phyloP scores from a whole-genome alignment of 2,888 invertebrate species.

The Archips xylosteana region DNA sequence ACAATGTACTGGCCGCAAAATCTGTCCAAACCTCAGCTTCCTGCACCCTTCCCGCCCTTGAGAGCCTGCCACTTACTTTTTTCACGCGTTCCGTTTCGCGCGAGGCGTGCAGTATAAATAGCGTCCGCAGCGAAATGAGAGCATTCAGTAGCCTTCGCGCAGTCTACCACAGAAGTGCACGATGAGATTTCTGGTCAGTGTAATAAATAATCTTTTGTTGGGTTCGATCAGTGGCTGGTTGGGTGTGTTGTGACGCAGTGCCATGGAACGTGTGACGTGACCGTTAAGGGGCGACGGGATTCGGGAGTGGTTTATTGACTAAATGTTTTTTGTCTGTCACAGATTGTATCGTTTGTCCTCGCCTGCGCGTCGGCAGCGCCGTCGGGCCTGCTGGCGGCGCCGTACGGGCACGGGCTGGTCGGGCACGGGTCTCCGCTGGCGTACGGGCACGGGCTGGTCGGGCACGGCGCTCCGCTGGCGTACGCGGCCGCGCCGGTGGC shows the following conservation, averaged over 20 bases:
- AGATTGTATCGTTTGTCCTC: slow-evolving; percentile 69
- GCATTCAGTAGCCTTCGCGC: slow-evolving; percentile 75
- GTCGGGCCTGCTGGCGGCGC: slow-evolving; percentile 52
- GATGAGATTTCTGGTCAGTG: slow-evolving; percentile 82
- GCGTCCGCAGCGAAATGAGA: slow-evolving; percentile 56
- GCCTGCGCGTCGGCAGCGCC: slow-evolving; percentile 73
- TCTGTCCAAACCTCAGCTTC: slow-evolving; percentile 73
- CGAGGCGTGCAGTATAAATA: slow-evolving; percentile 69
- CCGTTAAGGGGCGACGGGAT: slow-evolving; percentile 1
- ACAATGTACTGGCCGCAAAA: slow-evolving; percentile 50
- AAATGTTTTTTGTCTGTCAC: slow-evolving; percentile 42
- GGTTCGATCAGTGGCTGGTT: slow-evolving; percentile 6
- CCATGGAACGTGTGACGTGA: slow-evolving; percentile 18
- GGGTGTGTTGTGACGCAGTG: slow-evolving; percentile 10
- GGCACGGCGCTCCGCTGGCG: slow-evolving; percentile 51
- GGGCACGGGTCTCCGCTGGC: slow-evolving; percentile 52
- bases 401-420: slow-evolving; percentile 37
- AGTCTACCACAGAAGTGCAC: slow-evolving; percentile 55
- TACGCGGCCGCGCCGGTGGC: slow-evolving; percentile 59
- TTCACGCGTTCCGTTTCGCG: slow-evolving; percentile 46
- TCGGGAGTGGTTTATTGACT: slow-evolving; percentile 15
- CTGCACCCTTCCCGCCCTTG: slow-evolving; percentile 76
- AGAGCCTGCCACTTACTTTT: slow-evolving; percentile 52
- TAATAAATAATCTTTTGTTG: slow-evolving; percentile 31
- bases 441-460: slow-evolving; percentile 44